Conservation (phyloP, 2,113 vertebrate genomes). For the Antidorcas marsupialis region DNA sequence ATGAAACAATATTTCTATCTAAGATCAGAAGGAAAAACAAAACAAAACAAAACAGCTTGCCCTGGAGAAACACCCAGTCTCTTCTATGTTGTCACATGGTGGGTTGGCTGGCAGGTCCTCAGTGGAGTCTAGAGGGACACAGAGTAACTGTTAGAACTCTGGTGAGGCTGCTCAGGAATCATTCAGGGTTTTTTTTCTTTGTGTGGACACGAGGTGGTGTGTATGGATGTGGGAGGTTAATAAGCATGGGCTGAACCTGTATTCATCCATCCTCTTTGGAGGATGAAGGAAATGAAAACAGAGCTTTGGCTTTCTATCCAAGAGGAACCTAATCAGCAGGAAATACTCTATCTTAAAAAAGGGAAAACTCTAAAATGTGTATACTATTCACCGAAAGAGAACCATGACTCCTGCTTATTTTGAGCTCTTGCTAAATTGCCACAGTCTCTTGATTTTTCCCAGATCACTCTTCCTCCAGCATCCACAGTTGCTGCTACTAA, state of each 20-base stretch:
- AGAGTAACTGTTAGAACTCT: background rate
- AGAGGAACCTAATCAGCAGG: background rate
- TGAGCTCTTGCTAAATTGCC: background rate
- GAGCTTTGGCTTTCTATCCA: background rate
- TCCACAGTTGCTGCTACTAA: background rate
- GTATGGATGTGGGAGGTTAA: background rate
- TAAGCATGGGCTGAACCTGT: background rate
- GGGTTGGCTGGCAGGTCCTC: background rate
- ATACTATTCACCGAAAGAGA: fast-evolving
- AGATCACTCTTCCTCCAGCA: background rate
- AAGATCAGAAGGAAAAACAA: background rate
- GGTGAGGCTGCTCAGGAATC: background rate
- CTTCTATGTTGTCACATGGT: background rate
- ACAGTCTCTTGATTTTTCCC: background rate
- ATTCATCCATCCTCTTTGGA: background rate
- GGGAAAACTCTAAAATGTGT: background rate
- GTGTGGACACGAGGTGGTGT: fast-evolving
- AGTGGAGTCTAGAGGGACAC: background rate
- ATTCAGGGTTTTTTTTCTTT: fast-evolving
- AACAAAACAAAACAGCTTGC: background rate
- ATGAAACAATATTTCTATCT: background rate
- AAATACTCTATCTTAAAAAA: background rate
- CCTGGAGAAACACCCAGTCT: no score
- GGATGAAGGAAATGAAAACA: background rate
- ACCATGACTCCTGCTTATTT: background rate